Base-by-base conservation (phyloP, 2,888 invertebrate genomes). In the Chloroclysta siterata region DNA sequence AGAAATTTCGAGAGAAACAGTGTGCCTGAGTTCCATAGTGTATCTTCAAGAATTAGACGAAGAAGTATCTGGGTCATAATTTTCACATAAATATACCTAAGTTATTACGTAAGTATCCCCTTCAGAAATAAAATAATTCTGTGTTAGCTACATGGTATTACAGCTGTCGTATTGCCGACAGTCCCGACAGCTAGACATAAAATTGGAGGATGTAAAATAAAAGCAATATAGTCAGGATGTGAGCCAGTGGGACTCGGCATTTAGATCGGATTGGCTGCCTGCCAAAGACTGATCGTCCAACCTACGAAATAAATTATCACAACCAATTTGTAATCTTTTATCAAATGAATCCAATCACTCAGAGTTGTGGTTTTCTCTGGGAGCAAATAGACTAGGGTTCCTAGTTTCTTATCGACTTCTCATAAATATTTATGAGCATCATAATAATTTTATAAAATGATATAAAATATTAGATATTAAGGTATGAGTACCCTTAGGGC, bases 251-350 rank as follows among this genome's bases (percentile, higher is more conserved):
- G 71, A 65, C 63, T 73, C 65, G 50, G 63, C 51, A 63, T 55
- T 65, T 65, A 59, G 53, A 59, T 56, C 66, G 54, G 60, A 60
- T 71, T 83, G 85, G 84, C 83, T 64, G 62, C 52, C 47, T 66
- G 84, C 85, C 85, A 84, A 72, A 58, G 60, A 33, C 61, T 73
- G 71, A 72, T 72, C 70, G 69, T 74, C 74, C 71, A 73, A 76
- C 72, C 61, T 69, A 69, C 71, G 72, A 74, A 72, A 81, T 77
- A 76, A 82, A 76, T 82, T 79, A 79, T 81, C 70, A 72, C 72
- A 65, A 66, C 62, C 68, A 76, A 81, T 81, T 79, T 77, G 76
- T 72, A 74, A 72, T 58, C 56, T 65, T 74, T 68, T 51, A 60
- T 71, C 73, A 74, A 50, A 78, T 72, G 71, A 61, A 67, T 79